Base-by-base conservation (phyloP, 1,140 invertebrate genomes). In the Cydia fagiglandana region DNA sequence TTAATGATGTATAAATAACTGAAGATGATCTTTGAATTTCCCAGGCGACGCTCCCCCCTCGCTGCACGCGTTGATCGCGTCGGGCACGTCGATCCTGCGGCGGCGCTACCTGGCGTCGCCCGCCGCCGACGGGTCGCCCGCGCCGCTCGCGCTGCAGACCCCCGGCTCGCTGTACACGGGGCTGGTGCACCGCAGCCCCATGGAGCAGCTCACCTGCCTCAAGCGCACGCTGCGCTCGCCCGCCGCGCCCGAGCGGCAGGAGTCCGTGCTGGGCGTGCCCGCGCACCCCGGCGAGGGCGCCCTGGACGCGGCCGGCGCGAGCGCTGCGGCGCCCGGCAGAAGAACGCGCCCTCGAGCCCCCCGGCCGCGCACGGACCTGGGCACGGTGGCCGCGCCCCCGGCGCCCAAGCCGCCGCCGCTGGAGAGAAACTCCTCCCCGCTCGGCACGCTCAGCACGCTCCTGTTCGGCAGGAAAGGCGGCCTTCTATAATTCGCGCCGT, bases 391-490 rank as follows among this genome's bases (percentile, higher is more conserved):
- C 24, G 91, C 93, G 7, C 93, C 93, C 68, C 91, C 93, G 77
- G 80, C 89, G 1, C 84, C 91, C 24, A 91, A 93, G 7, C 93
- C 93, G 70, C 91, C 93, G 77, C 88, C 90, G 38, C 38, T 10
- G 4, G 86, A 93, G 3, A 75, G 89, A 0, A 79, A 85, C 76
- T 79, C 85, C 5, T 95, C 95, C 15, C 94, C 96, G 1, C 93
- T 97, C 15, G 96, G 96, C 74, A 96, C 96, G 30, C 94, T 97
- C 73, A 97, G 96, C 92, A 96, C 96, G 24, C 93, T 97, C 80
- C 93, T 97, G 12, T 97, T 97, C 88, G 97, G 96, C 38, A 93
- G 97, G 74, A 97, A 97, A 85, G 97, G 96, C 64, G 96, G 97
- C 15, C 94, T 97, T 79, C 94, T 97, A 79, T 97, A 81, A 79